These are phyloP conservation scores for Cetonia aurata DNA, from an alignment of 2,888 invertebrate species.

Conservation along the genomic window DNA sequence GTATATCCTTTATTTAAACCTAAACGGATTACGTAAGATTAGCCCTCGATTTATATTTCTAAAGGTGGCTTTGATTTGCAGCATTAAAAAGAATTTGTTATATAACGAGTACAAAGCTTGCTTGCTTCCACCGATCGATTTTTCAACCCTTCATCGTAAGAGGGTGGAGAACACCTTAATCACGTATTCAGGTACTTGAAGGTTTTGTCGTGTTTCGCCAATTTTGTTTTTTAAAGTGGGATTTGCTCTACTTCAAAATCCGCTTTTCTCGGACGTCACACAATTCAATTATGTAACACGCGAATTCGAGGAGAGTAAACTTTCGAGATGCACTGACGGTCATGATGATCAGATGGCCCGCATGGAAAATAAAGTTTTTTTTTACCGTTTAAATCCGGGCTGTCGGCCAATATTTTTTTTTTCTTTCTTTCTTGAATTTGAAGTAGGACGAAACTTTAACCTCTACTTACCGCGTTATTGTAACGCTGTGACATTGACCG, in stretches of 20 bases:
- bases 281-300: constrained; percentile 15
- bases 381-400: constrained; percentile 10
- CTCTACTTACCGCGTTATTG: constrained; percentile 21
- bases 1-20: constrained; percentile 1
- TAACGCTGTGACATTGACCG: constrained; percentile 27
- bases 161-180: constrained; percentile 5
- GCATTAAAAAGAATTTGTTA: constrained; percentile 6
- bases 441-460: constrained; percentile 31
- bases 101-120: constrained; percentile 16
- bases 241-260: constrained; percentile 8
- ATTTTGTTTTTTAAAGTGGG: background rate
- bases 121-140: constrained; percentile 25
- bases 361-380: constrained; percentile 1
- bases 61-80: constrained; percentile 11
- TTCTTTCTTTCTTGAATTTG: background rate
- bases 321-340: constrained; percentile 7
- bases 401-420: background rate
- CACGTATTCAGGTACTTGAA: background rate
- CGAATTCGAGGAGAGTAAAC: background rate
- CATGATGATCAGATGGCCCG: background rate
- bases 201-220: background rate
- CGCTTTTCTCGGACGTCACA: constrained; percentile 25
- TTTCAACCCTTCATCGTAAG: constrained; percentile 24
- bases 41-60: background rate
- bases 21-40: constrained; percentile 24